Evolutionary conservation across 2,113 vertebrate genomes (phyloP), one percentile per base, ranked within the genome.

Genomic region (Ammodytes marinus): DNA sequence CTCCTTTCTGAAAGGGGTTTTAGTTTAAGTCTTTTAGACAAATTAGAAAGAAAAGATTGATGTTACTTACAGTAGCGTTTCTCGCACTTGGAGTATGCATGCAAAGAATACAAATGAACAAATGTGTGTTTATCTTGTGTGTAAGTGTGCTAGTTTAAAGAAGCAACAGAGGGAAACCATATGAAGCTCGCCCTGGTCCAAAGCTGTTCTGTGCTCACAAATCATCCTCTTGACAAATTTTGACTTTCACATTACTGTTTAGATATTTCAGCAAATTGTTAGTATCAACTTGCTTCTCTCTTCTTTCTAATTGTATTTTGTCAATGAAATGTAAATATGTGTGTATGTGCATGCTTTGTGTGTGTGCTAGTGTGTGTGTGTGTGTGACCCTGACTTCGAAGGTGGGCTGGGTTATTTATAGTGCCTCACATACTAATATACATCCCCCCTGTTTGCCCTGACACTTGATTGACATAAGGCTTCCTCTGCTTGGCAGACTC

Each of bases 321-420:
- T 69, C 7, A 17, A 35, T 5, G 15, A 39, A 27, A 19, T 47
- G 37, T 50, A 45, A 17, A 45, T 7, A 2, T 58, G 8, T 67
- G 39, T 65, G 40, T 64, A 7, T 65, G 10, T 61, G 43, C 40
- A 12, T 35, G 7, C 14, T 27, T 8, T 69, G 58, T 65, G 7
- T 49, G 58, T 50, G 8, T 58, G 54, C 27, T 8, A 61, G 45
- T 45, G 42, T 12, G 13, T 68, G 42, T 45, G 46, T 70, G 74
- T 72, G n/a, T 39, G 53, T 14, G 70, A 82, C 71, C 43, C 69
- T 80, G 70, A 73, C 75, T 88, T 76, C 70, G 59, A 90, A 83
- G 84, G 80, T 87, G 79, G 78, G 63, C 64, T 47, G 19, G 46
- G 83, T 72, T 94, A 94, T 94, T 92, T 89, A 85, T 94, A 92